Conservation (phyloP, 2,113 vertebrate genomes). For the Takifugu flavidus region DNA sequence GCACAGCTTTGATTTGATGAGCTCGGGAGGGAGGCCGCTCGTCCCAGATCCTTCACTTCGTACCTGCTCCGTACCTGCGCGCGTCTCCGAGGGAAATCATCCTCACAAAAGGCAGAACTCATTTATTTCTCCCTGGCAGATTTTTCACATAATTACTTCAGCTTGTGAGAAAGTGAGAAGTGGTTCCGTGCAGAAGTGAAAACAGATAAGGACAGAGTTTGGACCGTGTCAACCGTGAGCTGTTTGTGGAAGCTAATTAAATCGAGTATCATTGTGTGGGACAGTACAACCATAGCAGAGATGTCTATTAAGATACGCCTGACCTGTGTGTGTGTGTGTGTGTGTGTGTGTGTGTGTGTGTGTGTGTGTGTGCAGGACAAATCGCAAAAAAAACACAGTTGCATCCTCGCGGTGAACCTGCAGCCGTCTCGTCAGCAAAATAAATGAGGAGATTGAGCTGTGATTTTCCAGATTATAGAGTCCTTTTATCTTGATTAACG, state of each 20-base stretch:
- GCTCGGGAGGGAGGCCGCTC: constrained; percentile 3
- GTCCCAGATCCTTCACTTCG: constrained; percentile 1
- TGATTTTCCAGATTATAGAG: neutral
- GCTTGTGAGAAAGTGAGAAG: constrained; percentile 11
- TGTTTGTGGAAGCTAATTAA: constrained; percentile 50
- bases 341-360: neutral
- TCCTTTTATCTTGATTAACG: neutral
- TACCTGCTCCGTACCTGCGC: constrained; percentile 6
- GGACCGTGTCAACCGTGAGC: constrained; percentile 39
- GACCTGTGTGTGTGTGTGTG: neutral
- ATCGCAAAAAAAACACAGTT: constrained; percentile 3
- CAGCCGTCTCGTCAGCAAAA: neutral
- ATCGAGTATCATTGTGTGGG: constrained; percentile 26
- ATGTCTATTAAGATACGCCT: constrained; percentile 39
- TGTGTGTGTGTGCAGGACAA: constrained; percentile 2
- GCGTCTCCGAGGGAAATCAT: neutral
- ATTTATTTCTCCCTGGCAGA: neutral
- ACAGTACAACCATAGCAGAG: constrained; percentile 22
- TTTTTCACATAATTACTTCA: constrained; percentile 20
- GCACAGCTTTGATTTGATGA: constrained; percentile 29
- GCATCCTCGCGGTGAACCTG: neutral
- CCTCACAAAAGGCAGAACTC: constrained; percentile 24
- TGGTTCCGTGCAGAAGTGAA: constrained; percentile 24
- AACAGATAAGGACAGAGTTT: constrained; percentile 47
- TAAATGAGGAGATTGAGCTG: no score